Conservation (phyloP, 1,140 invertebrate species). For the Araneus ventricosus region DNA sequence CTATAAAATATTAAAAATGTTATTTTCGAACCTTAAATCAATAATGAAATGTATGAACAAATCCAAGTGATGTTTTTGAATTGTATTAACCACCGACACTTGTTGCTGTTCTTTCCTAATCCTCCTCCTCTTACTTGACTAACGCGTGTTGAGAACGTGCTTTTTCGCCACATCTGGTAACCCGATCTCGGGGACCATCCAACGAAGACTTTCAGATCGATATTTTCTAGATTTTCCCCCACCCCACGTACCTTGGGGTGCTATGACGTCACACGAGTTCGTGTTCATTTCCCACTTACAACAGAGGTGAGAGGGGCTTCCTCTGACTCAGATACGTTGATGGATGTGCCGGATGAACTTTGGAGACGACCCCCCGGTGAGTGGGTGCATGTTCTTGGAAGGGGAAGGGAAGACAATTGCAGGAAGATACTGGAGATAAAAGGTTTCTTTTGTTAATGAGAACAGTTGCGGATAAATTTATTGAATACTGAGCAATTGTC, state of each 20-base stretch:
- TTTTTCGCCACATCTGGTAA: constrained; percentile 35
- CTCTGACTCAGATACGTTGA: background rate
- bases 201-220: constrained; percentile 31
- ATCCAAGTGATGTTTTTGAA: too few species aligned
- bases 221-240: constrained; percentile 53
- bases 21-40: too few species aligned
- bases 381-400: background rate
- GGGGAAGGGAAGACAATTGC: background rate
- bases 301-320: background rate
- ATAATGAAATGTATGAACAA: too few species aligned
- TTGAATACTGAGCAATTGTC: too few species aligned
- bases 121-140: background rate
- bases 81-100: background rate
- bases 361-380: background rate
- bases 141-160: background rate
- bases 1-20: too few species aligned
- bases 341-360: background rate
- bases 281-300: constrained; percentile 59
- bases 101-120: background rate
- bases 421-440: background rate
- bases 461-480: background rate
- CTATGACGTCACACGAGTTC: constrained; percentile 5
- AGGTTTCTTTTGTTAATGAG: background rate
- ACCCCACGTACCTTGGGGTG: constrained; percentile 38
- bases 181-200: constrained; percentile 1